These are phyloP conservation scores for Aspidoscelis tigris DNA, from an alignment of 2,113 vertebrate species.

Conservation along the genomic window DNA sequence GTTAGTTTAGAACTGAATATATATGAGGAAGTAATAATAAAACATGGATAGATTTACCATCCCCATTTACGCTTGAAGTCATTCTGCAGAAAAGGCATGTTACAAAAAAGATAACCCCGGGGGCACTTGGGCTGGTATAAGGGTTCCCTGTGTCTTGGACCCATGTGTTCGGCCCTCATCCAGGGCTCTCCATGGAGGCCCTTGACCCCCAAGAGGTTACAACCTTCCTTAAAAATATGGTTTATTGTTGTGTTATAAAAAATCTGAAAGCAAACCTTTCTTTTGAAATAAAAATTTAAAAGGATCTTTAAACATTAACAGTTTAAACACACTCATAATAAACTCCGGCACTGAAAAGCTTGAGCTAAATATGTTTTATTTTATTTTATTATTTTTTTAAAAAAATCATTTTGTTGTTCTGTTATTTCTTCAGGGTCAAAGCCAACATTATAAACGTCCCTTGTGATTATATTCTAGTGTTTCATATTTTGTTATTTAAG, in stretches of 20 bases:
- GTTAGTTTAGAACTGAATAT: not conserved
- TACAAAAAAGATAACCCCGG: no score
- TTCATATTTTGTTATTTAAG: slow-evolving; percentile 32
- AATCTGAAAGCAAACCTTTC: no score
- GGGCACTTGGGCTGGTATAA: no score
- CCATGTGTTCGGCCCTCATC: no score
- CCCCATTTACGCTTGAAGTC: no score
- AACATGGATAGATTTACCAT: not conserved
- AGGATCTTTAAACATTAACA: not conserved
- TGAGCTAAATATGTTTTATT: not conserved
- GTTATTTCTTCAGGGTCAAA: slow-evolving; percentile 11
- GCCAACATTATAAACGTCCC: slow-evolving; percentile 30
- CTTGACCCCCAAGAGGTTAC: no score
- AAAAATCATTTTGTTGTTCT: not conserved
- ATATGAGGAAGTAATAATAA: slow-evolving; percentile 6
- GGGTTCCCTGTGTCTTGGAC: no score
- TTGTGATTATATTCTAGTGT: slow-evolving; percentile 44
- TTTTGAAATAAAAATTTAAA: not conserved
- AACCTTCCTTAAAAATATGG: no score
- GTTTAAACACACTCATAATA: not conserved
- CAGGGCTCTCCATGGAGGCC: no score
- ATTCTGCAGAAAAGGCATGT: no score
- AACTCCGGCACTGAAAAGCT: not conserved
- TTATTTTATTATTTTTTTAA: no score
- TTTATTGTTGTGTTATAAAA: not conserved